Evolutionary conservation across 92 coral and sea anemone species (phyloP).

Genomic region (Chrysogorgia sp.): DNA sequence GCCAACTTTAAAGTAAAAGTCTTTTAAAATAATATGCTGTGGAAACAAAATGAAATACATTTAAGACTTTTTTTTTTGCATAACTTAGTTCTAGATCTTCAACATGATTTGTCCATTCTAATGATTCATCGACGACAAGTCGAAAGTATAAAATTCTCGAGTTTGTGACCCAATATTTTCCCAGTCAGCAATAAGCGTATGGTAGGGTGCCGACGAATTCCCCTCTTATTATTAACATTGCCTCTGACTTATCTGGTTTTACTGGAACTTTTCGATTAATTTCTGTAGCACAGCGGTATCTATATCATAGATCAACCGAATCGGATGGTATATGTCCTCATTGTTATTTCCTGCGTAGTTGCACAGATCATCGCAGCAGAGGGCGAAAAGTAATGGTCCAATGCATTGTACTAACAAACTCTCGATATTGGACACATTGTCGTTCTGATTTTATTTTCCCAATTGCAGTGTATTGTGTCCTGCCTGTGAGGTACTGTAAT

Average conservation of each 20-base stretch:
- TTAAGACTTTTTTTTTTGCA: too few species aligned
- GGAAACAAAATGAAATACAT: too few species aligned
- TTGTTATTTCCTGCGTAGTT: constrained; percentile 1
- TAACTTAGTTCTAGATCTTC: too few species aligned
- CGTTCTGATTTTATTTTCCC: constrained; percentile 39
- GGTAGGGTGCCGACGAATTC: constrained; percentile 21
- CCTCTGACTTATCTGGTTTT: constrained; percentile 12
- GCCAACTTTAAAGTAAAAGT: too few species aligned
- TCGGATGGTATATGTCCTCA: constrained; percentile 20
- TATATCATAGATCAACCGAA: constrained; percentile 6
- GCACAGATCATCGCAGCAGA: constrained; percentile 50
- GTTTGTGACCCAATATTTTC: too few species aligned
- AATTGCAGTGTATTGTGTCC: constrained; percentile 39
- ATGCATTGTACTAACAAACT: constrained; percentile 46
- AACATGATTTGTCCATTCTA: too few species aligned
- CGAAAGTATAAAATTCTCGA: too few species aligned
- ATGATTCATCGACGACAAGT: too few species aligned
- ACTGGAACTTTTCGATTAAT: constrained; percentile 3
- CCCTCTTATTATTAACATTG: constrained; percentile 13
- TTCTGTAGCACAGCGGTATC: neutral
- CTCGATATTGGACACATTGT: constrained; percentile 37
- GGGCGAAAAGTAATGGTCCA: constrained; percentile 53
- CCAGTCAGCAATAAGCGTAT: too few species aligned
- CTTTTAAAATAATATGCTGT: too few species aligned
- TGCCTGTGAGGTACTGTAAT: constrained; percentile 45